Evolutionary conservation across 92 coral and sea anemone genomes (phyloP), one percentile per base, ranked within the genome.

Genomic region (Siderastrea radians): DNA sequence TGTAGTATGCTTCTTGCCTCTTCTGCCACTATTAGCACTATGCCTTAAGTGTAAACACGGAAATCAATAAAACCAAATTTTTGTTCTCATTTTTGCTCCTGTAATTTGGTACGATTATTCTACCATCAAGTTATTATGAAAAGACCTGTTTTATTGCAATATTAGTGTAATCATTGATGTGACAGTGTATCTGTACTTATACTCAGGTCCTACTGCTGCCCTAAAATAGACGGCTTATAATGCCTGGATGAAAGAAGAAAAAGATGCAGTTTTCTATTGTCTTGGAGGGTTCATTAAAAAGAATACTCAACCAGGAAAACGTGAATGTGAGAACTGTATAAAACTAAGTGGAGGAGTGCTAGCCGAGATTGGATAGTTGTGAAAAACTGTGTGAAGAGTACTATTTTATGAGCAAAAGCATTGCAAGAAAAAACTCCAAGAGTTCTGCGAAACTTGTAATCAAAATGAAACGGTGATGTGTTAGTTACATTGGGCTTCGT

Each of bases 261-360:
- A 63, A 16, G 68, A 63, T 7, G 68, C 68, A 63, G n/a, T 63
- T 63, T 63, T 63, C 68, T 16, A 63, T 1, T 8, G 15, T 9
- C 68, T 63, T 63, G 43, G 68, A 16, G 68, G 38, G 38, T 63
- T 63, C 43, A 16, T 63, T 63, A 63, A 63, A 60, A 60, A 60
- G 68, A 16, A 15, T 38, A 63, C 17, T 63, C 43, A 4, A 15
- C 68, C 68, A 3, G 68, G 68, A 63, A 63, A 63, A 63, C 68
- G 68, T 63, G 68, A 63, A 63, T 16, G 44, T 63, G 68, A 63
- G 7, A 63, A 63, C 43, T 63, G 68, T n/a, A 14, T 63, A 63
- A 63, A 63, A 63, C 68, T 15, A 63, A 63, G 68, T 63, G 68
- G 68, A 16, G 68, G 68, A 14, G 38, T 14, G 68, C 68, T 63